Evolutionary conservation across 2,797 vertebrate species (phyloP), one percentile per base, ranked within the genome.

Genomic region (Coregonus sp.): DNA sequence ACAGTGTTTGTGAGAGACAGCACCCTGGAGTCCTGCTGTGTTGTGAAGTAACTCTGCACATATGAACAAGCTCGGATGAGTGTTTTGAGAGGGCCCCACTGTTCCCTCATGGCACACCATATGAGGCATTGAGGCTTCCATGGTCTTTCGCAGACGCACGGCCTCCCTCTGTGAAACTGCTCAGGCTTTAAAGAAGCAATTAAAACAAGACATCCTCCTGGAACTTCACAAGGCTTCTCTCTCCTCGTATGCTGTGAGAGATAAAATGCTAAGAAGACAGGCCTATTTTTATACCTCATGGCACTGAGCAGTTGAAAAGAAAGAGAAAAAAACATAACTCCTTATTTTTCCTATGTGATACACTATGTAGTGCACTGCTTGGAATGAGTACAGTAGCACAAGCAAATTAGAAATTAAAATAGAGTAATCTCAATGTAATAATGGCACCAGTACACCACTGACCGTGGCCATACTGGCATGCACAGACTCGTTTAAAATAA

Each of bases 181-280:
- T 88, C 83, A 82, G 81, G 78, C 82, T 88, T 85, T 89, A 87
- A 89, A 90, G 83, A 91, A 90, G 86, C 89, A 90, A 90, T 93
- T 92, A 90, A 93, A 91, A 90, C 73, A 83, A 87, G 87, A 90
- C 86, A 78, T 88, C 82, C 80, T 90, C 85, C 82, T 79, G 88
- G 74, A 86, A 86, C 84, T 86, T 90, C 79, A 80, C 86, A 74
- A 78, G 72, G 72, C 80, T 80, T 76, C 56, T 61, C 74, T 80
- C 80, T 81, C 68, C 77, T 91, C 82, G 74, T 77, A 85, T 88
- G 87, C 81, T 85, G 78, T 68, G 4, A 20, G 35, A 87, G 89
- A 90, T 91, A 90, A 90, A 89, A 82, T 67, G 82, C 83, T 88
- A 78, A 80, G 78, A 88, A 33, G 15, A 77, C 75, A 76, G 83